Evolutionary conservation across 2,113 vertebrate species (phyloP).

Genomic region (Neofelis nebulosa): DNA sequence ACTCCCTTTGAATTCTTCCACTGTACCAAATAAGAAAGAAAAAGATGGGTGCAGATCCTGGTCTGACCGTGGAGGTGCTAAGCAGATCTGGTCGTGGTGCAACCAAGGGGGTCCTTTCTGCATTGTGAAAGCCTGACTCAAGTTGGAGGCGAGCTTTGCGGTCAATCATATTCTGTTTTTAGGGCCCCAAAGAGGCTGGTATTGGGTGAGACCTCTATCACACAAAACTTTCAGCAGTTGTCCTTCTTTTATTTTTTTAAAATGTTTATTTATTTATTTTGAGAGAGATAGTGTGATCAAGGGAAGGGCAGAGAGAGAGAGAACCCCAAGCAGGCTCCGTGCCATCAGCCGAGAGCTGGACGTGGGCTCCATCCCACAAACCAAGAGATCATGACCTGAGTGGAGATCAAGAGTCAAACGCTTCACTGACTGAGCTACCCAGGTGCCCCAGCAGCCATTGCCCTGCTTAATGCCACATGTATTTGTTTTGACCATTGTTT

Average conservation of each 20-base stretch:
- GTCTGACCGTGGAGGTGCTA: not conserved
- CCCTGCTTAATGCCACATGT: not conserved
- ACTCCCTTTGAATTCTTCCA: not conserved
- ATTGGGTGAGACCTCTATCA: not conserved
- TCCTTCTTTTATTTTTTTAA: not conserved
- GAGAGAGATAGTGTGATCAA: too few species aligned
- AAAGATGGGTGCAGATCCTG: not conserved
- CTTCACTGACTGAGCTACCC: too few species aligned
- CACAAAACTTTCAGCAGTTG: not conserved
- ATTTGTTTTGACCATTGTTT: not conserved
- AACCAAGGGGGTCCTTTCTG: not conserved
- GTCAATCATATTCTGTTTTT: not conserved
- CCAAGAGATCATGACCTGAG: too few species aligned
- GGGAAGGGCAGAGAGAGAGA: too few species aligned
- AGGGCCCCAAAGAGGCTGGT: not conserved
- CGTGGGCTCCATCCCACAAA: too few species aligned
- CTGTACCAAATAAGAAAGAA: not conserved
- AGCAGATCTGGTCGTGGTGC: not conserved
- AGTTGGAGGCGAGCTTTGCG: rapidly evolving
- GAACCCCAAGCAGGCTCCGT: too few species aligned
- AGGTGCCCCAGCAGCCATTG: too few species aligned
- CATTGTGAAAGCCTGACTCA: not conserved
- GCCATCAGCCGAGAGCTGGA: too few species aligned
- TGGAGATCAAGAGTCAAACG: too few species aligned
- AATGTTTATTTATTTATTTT: too few species aligned